Conservation (phyloP, 2,888 invertebrate species). For the Rhodophaea formosa region DNA sequence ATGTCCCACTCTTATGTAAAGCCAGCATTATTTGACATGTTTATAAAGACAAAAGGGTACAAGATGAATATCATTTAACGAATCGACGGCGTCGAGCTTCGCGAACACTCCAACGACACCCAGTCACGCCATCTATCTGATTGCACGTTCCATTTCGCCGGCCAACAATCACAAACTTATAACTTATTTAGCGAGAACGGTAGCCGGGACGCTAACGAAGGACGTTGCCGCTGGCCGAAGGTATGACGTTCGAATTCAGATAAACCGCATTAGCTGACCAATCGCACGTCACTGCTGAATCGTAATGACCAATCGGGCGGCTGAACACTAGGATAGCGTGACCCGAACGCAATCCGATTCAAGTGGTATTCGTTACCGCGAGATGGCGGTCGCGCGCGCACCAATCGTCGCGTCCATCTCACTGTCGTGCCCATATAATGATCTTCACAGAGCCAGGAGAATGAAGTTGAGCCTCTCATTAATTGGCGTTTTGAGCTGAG, state of each 20-base stretch:
- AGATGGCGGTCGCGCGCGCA: constrained; percentile 74
- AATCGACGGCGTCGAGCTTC: constrained; percentile 70
- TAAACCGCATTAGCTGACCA: constrained; percentile 66
- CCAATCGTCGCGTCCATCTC: constrained; percentile 80
- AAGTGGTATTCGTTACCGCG: constrained; percentile 76
- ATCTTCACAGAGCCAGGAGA: constrained; percentile 80
- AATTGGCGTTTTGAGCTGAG: constrained; percentile 81
- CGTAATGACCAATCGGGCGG: constrained; percentile 72
- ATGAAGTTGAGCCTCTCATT: constrained; percentile 82
- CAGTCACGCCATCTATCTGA: constrained; percentile 80
- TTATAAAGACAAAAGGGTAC: constrained; percentile 76
- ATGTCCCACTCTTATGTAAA: constrained; percentile 59
- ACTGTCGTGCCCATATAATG: constrained; percentile 81
- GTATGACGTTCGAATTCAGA: constrained; percentile 73
- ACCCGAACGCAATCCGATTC: constrained; percentile 78
- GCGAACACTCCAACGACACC: constrained; percentile 73
- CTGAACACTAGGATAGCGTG: constrained; percentile 77
- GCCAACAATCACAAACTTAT: constrained; percentile 72
- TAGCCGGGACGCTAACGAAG: constrained; percentile 74
- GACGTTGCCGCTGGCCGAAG: constrained; percentile 56
- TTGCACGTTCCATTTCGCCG: constrained; percentile 62
- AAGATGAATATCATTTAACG: constrained; percentile 78
- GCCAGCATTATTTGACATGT: constrained; percentile 66
- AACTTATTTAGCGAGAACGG: constrained; percentile 78
- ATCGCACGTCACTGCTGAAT: constrained; percentile 69